A percentile compares a stretch with the other conserved stretches of the same genome.
phyloP scores from a whole-genome alignment of 2,113 vertebrate species.

The Cynopterus brachyotis region DNA sequence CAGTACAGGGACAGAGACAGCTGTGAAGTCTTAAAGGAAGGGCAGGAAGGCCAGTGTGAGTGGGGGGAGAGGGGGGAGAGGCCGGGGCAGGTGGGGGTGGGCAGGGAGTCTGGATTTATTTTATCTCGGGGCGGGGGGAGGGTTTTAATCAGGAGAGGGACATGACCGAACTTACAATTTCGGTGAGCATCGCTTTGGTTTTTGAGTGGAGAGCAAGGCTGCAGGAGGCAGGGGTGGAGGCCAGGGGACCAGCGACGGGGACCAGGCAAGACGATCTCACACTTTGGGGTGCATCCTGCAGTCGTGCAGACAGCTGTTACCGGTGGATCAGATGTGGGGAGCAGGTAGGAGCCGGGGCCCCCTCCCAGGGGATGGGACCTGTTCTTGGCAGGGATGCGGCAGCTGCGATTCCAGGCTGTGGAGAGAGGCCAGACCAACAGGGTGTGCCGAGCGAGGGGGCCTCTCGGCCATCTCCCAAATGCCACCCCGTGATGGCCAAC shows the following conservation, averaged over 20 bases:
- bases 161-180: neutral
- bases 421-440: neutral
- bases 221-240: neutral
- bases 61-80: neutral
- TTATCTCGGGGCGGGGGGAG: neutral
- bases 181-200: neutral
- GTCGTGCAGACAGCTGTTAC: neutral
- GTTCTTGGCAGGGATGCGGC: neutral
- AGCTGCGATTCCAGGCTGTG: neutral
- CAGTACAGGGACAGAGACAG: neutral
- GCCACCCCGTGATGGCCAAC: fast-evolving
- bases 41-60: too few species aligned
- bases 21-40: neutral
- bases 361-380: too few species aligned
- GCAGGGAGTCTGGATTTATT: neutral
- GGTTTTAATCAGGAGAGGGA: neutral
- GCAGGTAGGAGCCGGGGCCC: neutral
- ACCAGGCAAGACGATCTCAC: neutral
- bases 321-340: neutral
- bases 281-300: neutral
- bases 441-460: too few species aligned
- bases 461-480: neutral
- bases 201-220: neutral
- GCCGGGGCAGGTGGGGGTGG: fast-evolving
- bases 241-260: fast-evolving